Base-by-base conservation (phyloP, 2,797 vertebrate genomes). In the Garrulus glandarius region DNA sequence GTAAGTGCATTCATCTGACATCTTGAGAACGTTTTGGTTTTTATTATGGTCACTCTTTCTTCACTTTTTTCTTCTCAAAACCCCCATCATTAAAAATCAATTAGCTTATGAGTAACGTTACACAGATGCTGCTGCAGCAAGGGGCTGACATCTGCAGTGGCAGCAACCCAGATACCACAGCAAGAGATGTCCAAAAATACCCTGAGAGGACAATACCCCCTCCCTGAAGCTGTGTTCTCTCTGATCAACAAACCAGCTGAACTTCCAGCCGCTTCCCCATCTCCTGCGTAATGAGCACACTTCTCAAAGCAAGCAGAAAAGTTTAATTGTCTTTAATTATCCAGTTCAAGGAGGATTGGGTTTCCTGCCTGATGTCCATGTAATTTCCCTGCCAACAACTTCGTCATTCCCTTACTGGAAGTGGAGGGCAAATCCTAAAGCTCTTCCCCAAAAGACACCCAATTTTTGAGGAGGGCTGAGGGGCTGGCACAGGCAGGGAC, bases 251-350 rank as follows among this genome's bases (percentile, higher is more conserved):
- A 44, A 82, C 37, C 76, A 77, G 39, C 20, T 32, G 50, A 89
- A 71, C 6, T 30, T 64, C 65, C 77, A 76, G 65, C 30, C 8
- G 30, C 82, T 63, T 89, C 79, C 90, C 72, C 97, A 96, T 97
- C 98, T 98, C 98, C 98, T 98, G 97, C 91, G 84, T 98, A 98
- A 98, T 98, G 98, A 99, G 98, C 98, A 98, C 98, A 98, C 98
- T 98, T 98, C 98, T 98, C 98, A 98, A 98, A 99, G 98, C 95
- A 97, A 98, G 98, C 98, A 99, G 98, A 98, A 99, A 97, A 98
- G 98, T 98, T 98, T 99, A 99, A 99, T 98, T 99, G 99, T 98
- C 98, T 98, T 98, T 99, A 99, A 99, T 99, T 99, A 98, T 97
- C 98, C 98, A 95, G 98, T 98, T 99, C 98, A 98, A 99, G 98